These are phyloP conservation scores for Diadegma fenestrale DNA, from an alignment of 2,888 invertebrate species.

Conservation along the genomic window DNA sequence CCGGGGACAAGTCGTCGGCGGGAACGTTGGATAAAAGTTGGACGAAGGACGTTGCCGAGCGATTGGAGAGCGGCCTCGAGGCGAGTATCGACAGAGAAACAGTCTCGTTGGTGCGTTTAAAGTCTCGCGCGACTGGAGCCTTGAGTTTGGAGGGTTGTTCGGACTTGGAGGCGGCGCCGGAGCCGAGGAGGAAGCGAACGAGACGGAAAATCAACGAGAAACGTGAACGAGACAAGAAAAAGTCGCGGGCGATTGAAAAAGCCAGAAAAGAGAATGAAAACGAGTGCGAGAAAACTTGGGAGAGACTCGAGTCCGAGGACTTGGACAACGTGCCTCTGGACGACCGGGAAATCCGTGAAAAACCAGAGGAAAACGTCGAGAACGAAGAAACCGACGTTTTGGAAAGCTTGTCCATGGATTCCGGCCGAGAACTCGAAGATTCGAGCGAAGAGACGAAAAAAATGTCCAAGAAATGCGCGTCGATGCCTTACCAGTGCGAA, in stretches of 20 bases:
- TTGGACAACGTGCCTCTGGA: constrained; percentile 26
- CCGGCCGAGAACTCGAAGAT: neutral
- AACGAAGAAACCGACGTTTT: neutral
- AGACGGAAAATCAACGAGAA: neutral
- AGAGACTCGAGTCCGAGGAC: constrained; percentile 1
- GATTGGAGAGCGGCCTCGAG: constrained; percentile 25
- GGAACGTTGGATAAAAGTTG: neutral
- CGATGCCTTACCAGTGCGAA: constrained; percentile 38
- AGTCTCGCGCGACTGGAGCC: neutral
- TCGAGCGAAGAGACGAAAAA: neutral
- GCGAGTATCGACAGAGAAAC: constrained; percentile 1
- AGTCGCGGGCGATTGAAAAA: neutral
- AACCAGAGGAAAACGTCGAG: neutral
- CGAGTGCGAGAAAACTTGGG: neutral
- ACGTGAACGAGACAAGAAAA: neutral
- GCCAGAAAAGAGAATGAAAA: neutral
- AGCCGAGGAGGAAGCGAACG: neutral
- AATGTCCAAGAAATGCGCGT: neutral
- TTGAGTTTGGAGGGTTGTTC: constrained; percentile 3
- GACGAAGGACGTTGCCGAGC: neutral
- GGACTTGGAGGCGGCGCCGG: neutral
- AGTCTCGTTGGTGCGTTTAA: neutral
- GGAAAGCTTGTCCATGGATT: neutral
- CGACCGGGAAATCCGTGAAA: neutral
- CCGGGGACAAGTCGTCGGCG: neutral